Base-by-base conservation (phyloP, 2,888 invertebrate genomes). In the Nasonia oneida region DNA sequence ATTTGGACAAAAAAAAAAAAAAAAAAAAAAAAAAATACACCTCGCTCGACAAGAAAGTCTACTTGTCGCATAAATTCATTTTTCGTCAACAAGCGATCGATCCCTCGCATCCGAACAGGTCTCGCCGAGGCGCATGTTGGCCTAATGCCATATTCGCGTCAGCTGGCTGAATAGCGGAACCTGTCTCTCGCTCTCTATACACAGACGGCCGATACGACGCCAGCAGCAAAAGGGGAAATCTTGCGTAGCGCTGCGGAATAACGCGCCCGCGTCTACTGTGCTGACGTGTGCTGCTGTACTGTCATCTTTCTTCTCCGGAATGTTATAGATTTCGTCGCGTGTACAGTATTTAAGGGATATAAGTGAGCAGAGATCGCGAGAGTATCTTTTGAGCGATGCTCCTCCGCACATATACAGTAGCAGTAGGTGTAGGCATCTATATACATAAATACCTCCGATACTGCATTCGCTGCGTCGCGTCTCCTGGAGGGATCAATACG, bases 401-500 rank as follows among this genome's bases (percentile, higher is more conserved):
- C 6, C 71, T 71, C 71, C 73, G 6, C 73, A 23, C 23, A 0
- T 10, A 3, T 10, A 14, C 15, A 50, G 53, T 53, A 15, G 4
- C 6, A 1, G n/a, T 57, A 4, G 18, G 5, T 57, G 6, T n/a
- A 57, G 39, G 14, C 39, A 42, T 23, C 18, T 47, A 76, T 71
- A 64, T 80, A 81, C 50, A 80, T 81, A 86, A 81, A 83, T 86
- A 86, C 76, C 64, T 77, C 67, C 79, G 42, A 78, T 84, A 74
- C 86, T 86, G 86, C 81, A 84, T 84, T 84, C 76, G 81, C 74
- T 37, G 29, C 70, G 81, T 47, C 57, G 80, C 75, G 23, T 75
- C 29, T 29, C 53, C 39, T 71, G 73, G 75, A 82, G 71, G 53
- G 86, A 86, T 86, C 86, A 77, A 86, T 86, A 86, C 80, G 80